A percentile compares a stretch with the other conserved stretches of the same genome.
Evolutionary conservation across 2,888 invertebrate genomes (phyloP).

Genomic region (Apodemia hepburni): DNA sequence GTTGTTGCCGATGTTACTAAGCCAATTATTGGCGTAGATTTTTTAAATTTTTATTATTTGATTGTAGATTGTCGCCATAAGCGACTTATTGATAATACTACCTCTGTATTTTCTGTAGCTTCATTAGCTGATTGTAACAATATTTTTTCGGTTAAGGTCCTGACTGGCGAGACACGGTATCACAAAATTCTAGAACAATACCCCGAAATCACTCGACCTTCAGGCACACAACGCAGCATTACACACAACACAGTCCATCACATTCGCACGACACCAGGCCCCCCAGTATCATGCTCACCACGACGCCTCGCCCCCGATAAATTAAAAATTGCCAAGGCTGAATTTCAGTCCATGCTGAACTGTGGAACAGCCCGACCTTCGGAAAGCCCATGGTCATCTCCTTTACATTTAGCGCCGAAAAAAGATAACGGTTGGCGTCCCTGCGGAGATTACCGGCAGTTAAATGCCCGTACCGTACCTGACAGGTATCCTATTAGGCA

Average conservation of each 20-base stretch:
- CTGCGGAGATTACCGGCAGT: conserved; percentile 29
- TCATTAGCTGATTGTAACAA: not conserved
- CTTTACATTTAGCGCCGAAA: conserved; percentile 28
- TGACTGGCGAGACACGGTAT: conserved; percentile 21
- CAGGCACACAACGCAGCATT: conserved; percentile 20
- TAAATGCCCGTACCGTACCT: conserved; percentile 31
- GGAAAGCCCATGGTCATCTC: conserved; percentile 28
- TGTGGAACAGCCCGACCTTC: conserved; percentile 25
- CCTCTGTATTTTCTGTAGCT: conserved; percentile 23
- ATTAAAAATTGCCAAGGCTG: conserved; percentile 14
- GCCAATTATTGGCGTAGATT: conserved; percentile 45
- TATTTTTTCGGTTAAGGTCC: conserved; percentile 1
- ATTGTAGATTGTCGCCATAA: conserved; percentile 37
- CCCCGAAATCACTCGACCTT: conserved; percentile 19
- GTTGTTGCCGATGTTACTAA: conserved; percentile 24
- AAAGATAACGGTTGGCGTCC: conserved; percentile 29
- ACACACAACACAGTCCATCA: conserved; percentile 29
- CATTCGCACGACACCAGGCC: conserved; percentile 31
- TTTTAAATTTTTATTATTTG: conserved; percentile 38
- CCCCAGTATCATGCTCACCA: conserved; percentile 21
- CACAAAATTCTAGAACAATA: conserved; percentile 20
- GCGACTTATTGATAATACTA: conserved; percentile 31
- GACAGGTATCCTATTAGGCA: conserved; percentile 31
- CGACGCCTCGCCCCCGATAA: conserved; percentile 25
- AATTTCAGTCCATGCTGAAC: conserved; percentile 25